Conservation (phyloP, 2,797 vertebrate genomes). For the Aythya fuligula region DNA sequence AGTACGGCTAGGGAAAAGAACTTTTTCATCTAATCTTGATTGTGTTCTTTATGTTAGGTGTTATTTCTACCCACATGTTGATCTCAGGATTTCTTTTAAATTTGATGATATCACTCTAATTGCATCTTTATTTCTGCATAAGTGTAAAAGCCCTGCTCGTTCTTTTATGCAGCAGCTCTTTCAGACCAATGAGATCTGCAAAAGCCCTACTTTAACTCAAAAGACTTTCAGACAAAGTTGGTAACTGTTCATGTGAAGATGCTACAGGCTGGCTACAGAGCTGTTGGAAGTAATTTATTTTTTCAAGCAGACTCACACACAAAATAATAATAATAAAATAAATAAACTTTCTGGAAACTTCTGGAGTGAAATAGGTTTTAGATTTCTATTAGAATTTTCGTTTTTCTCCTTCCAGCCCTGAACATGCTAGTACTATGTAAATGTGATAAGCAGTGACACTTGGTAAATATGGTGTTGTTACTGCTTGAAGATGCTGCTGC, state of each 20-base stretch:
- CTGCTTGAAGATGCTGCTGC: background rate
- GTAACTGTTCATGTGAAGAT: background rate
- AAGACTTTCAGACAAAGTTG: background rate
- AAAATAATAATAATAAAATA: no score
- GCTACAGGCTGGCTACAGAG: background rate
- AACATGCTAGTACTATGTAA: background rate
- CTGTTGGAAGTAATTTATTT: background rate
- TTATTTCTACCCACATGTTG: background rate
- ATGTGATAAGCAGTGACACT: background rate
- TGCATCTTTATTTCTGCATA: background rate
- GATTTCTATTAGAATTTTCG: background rate
- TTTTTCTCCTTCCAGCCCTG: background rate
- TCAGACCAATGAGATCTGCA: background rate
- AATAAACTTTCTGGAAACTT: background rate
- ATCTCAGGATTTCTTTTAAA: background rate
- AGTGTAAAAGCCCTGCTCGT: fast-evolving
- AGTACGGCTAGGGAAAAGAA: background rate
- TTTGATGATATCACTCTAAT: background rate
- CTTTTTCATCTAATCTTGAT: background rate
- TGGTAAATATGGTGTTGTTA: background rate
- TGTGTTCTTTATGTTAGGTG: background rate
- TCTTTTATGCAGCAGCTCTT: background rate
- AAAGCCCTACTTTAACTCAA: background rate
- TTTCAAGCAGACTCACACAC: no score
- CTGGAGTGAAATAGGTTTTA: background rate